Percentiles rank a stretch among this genome's conserved stretches.
phyloP scores from a whole-genome alignment of 2,113 vertebrate species.

The Saccopteryx leptura region DNA sequence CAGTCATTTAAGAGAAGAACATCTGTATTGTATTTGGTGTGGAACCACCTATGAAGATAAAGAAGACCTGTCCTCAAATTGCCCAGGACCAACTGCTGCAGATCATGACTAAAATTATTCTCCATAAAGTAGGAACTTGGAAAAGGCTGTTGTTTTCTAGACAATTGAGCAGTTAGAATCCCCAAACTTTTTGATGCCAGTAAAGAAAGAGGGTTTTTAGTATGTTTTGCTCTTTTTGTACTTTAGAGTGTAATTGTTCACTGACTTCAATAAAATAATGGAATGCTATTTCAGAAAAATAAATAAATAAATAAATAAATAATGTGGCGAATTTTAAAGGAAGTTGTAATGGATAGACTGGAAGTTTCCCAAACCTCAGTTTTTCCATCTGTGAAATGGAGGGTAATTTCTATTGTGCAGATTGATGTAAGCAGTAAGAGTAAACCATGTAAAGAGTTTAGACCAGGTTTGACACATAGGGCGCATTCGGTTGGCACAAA shows the following conservation, averaged over 20 bases:
- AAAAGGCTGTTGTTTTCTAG: constrained; percentile 22
- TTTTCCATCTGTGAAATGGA: constrained; percentile 13
- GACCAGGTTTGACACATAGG: not conserved
- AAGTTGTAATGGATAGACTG: not conserved
- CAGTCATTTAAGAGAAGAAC: constrained; percentile 93
- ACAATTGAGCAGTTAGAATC: not conserved
- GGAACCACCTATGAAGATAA: constrained; percentile 95
- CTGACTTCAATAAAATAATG: not conserved
- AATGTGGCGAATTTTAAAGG: not conserved
- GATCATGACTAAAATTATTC: constrained; percentile 91
- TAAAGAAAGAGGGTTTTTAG: not conserved
- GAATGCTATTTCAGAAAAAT: not conserved
- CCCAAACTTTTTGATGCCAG: not conserved
- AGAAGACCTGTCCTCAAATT: constrained; percentile 94
- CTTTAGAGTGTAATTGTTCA: constrained; percentile 9
- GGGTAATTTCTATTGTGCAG: not conserved
- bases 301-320: too few relatives aligned
- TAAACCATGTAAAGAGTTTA: not conserved
- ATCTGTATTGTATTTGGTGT: constrained; percentile 98
- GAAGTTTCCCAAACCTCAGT: not conserved
- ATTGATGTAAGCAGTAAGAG: not conserved
- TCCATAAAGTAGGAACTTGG: constrained; percentile 67
- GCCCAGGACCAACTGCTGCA: constrained; percentile 94
- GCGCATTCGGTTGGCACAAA: not conserved
- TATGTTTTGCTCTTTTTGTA: constrained; percentile 23